These are phyloP conservation scores for Adrianichthys oophorus DNA, from an alignment of 2,797 vertebrate genomes.

Conservation along the genomic window DNA sequence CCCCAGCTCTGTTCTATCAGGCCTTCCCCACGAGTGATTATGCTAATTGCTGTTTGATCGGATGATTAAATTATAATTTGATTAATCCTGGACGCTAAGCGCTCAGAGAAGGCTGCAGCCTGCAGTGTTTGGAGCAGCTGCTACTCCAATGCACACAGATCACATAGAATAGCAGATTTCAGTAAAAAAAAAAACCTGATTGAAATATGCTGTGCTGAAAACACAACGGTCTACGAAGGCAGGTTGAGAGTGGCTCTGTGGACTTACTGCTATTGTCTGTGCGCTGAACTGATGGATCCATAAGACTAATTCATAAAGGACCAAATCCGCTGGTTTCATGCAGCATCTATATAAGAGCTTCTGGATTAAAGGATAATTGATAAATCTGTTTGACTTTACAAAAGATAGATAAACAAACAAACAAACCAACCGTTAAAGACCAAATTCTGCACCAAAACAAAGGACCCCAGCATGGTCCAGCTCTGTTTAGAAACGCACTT, in stretches of 20 bases:
- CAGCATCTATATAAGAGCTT: too few species aligned
- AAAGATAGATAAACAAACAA: too few species aligned
- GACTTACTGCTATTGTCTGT: constrained; percentile 62
- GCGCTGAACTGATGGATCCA: constrained; percentile 65
- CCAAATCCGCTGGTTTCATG: too few species aligned
- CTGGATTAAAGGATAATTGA: too few species aligned
- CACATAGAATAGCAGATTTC: constrained; percentile 13
- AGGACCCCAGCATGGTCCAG: too few species aligned
- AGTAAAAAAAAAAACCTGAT: constrained; percentile 8
- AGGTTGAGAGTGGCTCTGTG: constrained; percentile 60
- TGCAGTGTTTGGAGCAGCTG: constrained; percentile 55
- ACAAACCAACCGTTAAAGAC: too few species aligned
- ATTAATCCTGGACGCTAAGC: constrained; percentile 88
- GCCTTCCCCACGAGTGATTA: constrained; percentile 90
- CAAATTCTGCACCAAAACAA: too few species aligned
- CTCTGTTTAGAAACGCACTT: too few species aligned
- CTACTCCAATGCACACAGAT: constrained; percentile 17
- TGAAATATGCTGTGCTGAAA: constrained; percentile 37
- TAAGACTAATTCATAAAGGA: constrained; percentile 68
- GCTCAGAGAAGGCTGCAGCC: constrained; percentile 72
- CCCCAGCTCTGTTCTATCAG: constrained; percentile 75
- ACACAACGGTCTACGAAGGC: constrained; percentile 61
- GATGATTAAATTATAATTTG: constrained; percentile 96
- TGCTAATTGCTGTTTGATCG: constrained; percentile 97
- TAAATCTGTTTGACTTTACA: too few species aligned